These are phyloP conservation scores for Resseliella maxima DNA, from an alignment of 2,888 invertebrate genomes.

Conservation along the genomic window DNA sequence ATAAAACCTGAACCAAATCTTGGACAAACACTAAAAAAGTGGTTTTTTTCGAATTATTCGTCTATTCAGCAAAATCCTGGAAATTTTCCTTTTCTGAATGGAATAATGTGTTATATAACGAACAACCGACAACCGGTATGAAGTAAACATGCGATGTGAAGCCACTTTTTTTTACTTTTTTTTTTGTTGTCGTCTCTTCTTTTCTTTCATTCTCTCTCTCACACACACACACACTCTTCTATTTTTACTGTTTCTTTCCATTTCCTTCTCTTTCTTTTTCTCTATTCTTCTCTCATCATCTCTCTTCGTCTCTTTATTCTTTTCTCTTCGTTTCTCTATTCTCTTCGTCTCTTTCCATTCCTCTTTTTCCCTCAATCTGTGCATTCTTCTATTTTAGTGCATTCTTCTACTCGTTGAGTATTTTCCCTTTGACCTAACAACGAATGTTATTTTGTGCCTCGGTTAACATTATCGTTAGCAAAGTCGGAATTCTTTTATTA, in stretches of 20 bases:
- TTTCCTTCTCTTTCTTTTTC: too few relatives aligned
- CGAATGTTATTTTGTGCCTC: not conserved
- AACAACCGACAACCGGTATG: not conserved
- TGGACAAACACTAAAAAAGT: not conserved
- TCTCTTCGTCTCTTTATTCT: too few relatives aligned
- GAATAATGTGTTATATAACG: not conserved
- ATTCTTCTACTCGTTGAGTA: too few relatives aligned
- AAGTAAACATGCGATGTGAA: not conserved
- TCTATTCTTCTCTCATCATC: too few relatives aligned
- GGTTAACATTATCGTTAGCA: constrained; percentile 47
- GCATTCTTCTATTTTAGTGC: too few relatives aligned
- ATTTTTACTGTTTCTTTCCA: not conserved
- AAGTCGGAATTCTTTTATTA: constrained; percentile 33
- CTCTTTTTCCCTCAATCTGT: not conserved
- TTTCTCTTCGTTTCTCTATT: too few relatives aligned
- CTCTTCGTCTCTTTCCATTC: too few relatives aligned
- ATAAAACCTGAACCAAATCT: not conserved
- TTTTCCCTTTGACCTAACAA: not conserved
- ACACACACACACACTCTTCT: too few relatives aligned
- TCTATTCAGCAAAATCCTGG: constrained; percentile 8
- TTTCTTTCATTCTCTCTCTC: not conserved
- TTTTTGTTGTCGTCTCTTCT: not conserved
- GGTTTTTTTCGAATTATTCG: constrained; percentile 28
- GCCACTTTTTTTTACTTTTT: not conserved
- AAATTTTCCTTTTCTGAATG: not conserved